Evolutionary conservation across 2,113 vertebrate genomes (phyloP).

Genomic region (Calonectris borealis): DNA sequence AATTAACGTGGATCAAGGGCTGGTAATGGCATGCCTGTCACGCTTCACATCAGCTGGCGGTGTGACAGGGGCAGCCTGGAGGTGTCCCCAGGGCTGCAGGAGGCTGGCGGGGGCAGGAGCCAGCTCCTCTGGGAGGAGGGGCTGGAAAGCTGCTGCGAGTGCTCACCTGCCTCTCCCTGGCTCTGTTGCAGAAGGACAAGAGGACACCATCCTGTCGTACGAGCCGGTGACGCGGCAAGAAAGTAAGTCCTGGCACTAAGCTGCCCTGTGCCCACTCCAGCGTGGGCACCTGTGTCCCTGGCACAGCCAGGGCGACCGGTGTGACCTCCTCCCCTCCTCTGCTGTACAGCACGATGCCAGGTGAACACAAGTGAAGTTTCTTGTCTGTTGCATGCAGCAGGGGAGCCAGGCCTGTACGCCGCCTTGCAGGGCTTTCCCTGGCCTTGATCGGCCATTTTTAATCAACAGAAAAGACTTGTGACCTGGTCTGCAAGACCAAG

Average conservation of each 20-base stretch:
- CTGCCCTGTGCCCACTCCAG: accelerated
- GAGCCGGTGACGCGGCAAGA: constrained; percentile 97
- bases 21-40: neutral
- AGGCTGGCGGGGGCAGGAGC: neutral
- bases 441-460: neutral
- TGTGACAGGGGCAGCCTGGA: neutral
- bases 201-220: constrained; percentile 96
- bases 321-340: neutral
- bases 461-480: neutral
- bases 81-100: neutral
- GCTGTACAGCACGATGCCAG: accelerated
- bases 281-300: neutral
- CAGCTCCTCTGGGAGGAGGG: neutral
- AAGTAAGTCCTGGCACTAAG: constrained; percentile 82
- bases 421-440: accelerated
- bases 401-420: accelerated
- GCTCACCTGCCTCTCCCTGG: constrained; percentile 14
- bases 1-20: neutral
- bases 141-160: neutral
- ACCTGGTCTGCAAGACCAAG: neutral
- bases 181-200: constrained; percentile 91
- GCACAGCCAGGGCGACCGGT: neutral
- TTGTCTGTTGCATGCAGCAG: accelerated
- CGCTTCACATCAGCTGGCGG: neutral
- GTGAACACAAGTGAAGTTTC: neutral